These are phyloP conservation scores for Aphelinus certus DNA, from an alignment of 1,140 invertebrate genomes.

Conservation along the genomic window DNA sequence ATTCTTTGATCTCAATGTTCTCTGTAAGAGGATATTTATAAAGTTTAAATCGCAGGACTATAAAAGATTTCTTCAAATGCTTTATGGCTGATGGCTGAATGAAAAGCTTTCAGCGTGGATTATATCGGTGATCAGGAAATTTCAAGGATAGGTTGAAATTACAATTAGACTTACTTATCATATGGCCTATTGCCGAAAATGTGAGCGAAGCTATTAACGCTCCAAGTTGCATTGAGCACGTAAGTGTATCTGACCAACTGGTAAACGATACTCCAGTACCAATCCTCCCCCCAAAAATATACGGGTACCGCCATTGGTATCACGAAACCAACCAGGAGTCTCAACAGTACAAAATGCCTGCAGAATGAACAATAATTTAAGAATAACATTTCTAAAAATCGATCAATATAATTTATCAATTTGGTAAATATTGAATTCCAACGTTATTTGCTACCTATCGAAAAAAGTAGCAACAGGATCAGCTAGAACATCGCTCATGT, in stretches of 20 bases:
- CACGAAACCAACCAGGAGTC: not conserved
- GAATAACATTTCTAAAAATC: too few relatives aligned
- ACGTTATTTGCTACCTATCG: slow-evolving; percentile 67
- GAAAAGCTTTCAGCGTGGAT: too few relatives aligned
- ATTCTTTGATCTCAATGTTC: too few relatives aligned
- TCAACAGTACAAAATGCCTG: not conserved
- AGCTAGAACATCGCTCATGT: slow-evolving; percentile 79
- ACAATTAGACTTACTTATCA: not conserved
- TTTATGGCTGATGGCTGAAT: too few relatives aligned
- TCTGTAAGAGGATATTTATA: too few relatives aligned
- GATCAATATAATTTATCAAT: too few relatives aligned
- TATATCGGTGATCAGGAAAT: not conserved
- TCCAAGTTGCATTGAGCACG: not conserved
- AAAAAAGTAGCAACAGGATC: slow-evolving; percentile 82
- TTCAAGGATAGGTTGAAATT: not conserved
- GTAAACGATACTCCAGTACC: not conserved
- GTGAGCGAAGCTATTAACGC: not conserved
- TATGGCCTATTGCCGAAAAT: not conserved
- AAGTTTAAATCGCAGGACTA: too few relatives aligned
- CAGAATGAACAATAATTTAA: not conserved
- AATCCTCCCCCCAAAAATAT: not conserved
- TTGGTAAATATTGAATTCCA: too few relatives aligned
- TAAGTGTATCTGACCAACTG: not conserved
- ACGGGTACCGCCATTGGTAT: not conserved
- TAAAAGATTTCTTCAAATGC: too few relatives aligned